These are phyloP conservation scores for Drosophila quadrilineata DNA, from an alignment of 1,140 invertebrate species.

Conservation along the genomic window DNA sequence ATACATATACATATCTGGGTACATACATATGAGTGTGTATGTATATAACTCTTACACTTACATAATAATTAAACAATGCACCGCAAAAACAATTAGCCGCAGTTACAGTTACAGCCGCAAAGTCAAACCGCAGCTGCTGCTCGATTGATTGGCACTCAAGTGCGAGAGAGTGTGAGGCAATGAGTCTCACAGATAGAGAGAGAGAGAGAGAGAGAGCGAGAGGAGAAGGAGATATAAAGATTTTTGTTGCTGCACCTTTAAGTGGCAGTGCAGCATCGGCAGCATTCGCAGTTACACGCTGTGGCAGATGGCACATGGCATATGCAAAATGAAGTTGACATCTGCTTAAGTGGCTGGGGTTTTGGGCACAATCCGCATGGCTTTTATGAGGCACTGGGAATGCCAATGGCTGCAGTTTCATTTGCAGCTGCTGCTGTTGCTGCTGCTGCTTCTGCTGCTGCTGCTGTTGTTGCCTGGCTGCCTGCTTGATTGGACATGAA, in stretches of 20 bases:
- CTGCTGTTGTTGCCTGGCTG: constrained; percentile 32
- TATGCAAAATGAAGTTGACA: constrained; percentile 79
- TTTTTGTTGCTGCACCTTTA: constrained; percentile 19
- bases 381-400: constrained; percentile 44
- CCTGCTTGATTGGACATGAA: constrained; percentile 79
- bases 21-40: not conserved
- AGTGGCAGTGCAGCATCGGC: constrained; percentile 9
- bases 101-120: constrained; percentile 38
- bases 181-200: no score
- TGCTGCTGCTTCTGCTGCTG: constrained; percentile 24
- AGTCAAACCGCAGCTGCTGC: constrained; percentile 54
- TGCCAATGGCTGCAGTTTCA: constrained; percentile 30
- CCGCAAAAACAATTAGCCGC: constrained; percentile 65
- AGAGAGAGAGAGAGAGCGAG: no score
- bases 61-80: constrained; percentile 68
- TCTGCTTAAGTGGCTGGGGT: constrained; percentile 76
- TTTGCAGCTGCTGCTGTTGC: constrained; percentile 15
- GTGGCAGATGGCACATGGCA: constrained; percentile 38
- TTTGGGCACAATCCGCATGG: constrained; percentile 67
- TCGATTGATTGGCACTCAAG: constrained; percentile 26
- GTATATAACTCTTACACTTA: constrained; percentile 14
- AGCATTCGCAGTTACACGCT: no score
- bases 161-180: no score
- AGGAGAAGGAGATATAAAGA: not conserved
- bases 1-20: not conserved